A percentile compares a stretch with the other conserved stretches of the same genome.
Evolutionary conservation across 1,140 invertebrate genomes (phyloP).

Genomic region (Dufourea novaeangliae): DNA sequence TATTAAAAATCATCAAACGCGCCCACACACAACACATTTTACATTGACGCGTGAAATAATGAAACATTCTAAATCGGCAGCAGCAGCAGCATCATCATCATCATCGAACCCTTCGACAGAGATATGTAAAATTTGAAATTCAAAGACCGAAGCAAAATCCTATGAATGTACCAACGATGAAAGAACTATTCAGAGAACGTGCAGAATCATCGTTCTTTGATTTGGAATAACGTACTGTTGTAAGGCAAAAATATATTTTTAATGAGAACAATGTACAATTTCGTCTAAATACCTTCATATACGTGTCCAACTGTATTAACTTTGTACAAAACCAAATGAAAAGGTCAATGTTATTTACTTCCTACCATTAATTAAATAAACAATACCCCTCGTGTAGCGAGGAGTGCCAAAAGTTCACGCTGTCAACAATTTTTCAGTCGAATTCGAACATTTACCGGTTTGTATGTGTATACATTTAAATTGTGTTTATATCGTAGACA

Average conservation of each 20-base stretch:
- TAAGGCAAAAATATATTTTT: slow-evolving; percentile 13
- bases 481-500: no score
- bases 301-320: slow-evolving; percentile 40
- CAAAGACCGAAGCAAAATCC: not conserved
- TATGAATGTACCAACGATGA: not conserved
- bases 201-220: slow-evolving; percentile 6
- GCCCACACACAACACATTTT: slow-evolving; percentile 4
- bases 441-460: not conserved
- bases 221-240: slow-evolving; percentile 17
- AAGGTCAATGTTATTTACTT: slow-evolving; percentile 71
- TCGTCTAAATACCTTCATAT: slow-evolving; percentile 27
- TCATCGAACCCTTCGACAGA: not conserved
- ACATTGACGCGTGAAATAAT: slow-evolving; percentile 14
- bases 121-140: not conserved
- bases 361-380: slow-evolving; percentile 87
- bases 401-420: slow-evolving; percentile 59
- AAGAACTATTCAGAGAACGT: not conserved
- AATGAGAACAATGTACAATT: slow-evolving; percentile 6
- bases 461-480: not conserved
- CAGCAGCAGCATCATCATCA: not conserved
- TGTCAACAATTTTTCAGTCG: slow-evolving; percentile 7
- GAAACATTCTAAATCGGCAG: slow-evolving; percentile 4
- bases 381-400: slow-evolving; percentile 83
- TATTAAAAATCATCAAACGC: slow-evolving; percentile 31
- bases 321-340: slow-evolving; percentile 70